phyloP scores from a whole-genome alignment of 2,113 vertebrate species.

The Nesoenas mayeri region DNA sequence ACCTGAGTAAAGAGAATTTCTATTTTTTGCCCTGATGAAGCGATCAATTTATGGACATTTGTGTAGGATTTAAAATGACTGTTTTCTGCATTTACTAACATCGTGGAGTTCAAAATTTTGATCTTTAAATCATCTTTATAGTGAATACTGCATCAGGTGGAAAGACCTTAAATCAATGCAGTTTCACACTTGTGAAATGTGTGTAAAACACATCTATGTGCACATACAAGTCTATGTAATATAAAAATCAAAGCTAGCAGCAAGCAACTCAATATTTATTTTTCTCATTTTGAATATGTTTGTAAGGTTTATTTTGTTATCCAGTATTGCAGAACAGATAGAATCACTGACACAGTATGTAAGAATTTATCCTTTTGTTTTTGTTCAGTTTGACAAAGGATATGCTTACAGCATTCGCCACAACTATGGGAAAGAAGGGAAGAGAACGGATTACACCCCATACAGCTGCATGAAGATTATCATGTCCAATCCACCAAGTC shows the following conservation, averaged over 20 bases:
- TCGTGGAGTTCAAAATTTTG: not conserved
- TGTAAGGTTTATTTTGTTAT: constrained; percentile 69
- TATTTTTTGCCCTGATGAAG: not conserved
- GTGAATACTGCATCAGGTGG: not conserved
- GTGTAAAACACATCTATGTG: rapidly evolving
- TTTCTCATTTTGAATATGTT: not conserved
- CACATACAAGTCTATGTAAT: not conserved
- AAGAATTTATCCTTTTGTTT: constrained; percentile 51
- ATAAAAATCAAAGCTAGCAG: not conserved
- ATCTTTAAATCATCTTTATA: not conserved
- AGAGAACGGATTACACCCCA: constrained; percentile 94
- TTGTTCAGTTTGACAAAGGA: constrained; percentile 92
- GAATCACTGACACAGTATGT: constrained; percentile 59
- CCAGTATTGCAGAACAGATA: constrained; percentile 68
- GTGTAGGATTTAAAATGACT: not conserved
- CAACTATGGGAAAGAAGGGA: constrained; percentile 96
- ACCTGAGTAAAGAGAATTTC: not conserved
- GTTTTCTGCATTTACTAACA: not conserved
- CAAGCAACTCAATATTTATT: not conserved
- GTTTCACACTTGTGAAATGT: not conserved
- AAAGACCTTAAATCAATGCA: not conserved
- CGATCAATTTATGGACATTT: not conserved
- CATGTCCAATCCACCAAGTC: constrained; percentile 91
- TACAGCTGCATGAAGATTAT: constrained; percentile 99
- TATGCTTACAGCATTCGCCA: constrained; percentile 96